These are phyloP conservation scores for Orbicella faveolata DNA, from an alignment of 64 coral and sea anemone species.

Conservation along the genomic window DNA sequence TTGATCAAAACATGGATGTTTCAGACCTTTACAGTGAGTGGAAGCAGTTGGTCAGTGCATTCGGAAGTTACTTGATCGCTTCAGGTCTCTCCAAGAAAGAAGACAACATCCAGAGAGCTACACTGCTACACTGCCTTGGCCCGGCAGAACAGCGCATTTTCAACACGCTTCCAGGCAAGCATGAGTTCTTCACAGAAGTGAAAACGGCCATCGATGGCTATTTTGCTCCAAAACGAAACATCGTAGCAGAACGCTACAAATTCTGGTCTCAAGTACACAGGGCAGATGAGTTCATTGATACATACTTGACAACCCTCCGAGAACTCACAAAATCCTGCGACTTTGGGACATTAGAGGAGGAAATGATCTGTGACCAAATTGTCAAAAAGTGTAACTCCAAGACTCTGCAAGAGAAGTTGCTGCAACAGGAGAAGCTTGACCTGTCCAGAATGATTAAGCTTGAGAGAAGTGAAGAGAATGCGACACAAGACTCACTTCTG, in stretches of 20 bases:
- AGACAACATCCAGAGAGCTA: constrained; percentile 26
- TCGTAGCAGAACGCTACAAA: constrained; percentile 44
- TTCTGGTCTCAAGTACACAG: constrained; percentile 22
- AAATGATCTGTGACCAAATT: constrained; percentile 35
- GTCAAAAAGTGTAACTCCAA: constrained; percentile 26
- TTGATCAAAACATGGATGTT: background rate
- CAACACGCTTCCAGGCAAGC: constrained; percentile 33
- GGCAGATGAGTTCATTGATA: constrained; percentile 8
- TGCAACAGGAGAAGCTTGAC: constrained; percentile 19
- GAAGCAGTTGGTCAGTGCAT: constrained; percentile 8
- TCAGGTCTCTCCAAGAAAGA: constrained; percentile 9
- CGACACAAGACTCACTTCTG: background rate
- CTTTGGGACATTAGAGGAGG: constrained; percentile 25
- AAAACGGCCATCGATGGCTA: constrained; percentile 17
- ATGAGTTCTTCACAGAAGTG: background rate
- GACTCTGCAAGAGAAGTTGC: background rate
- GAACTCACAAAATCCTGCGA: constrained; percentile 34
- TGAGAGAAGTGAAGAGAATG: background rate
- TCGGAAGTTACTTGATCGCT: constrained; percentile 31
- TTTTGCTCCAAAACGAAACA: constrained; percentile 30
- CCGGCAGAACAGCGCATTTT: constrained; percentile 28
- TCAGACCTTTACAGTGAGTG: background rate
- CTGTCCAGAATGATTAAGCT: background rate
- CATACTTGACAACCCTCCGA: constrained; percentile 3
- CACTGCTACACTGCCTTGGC: constrained; percentile 19